Evolutionary conservation across 2,888 invertebrate species (phyloP).

Genomic region (Cephus nigrinus): DNA sequence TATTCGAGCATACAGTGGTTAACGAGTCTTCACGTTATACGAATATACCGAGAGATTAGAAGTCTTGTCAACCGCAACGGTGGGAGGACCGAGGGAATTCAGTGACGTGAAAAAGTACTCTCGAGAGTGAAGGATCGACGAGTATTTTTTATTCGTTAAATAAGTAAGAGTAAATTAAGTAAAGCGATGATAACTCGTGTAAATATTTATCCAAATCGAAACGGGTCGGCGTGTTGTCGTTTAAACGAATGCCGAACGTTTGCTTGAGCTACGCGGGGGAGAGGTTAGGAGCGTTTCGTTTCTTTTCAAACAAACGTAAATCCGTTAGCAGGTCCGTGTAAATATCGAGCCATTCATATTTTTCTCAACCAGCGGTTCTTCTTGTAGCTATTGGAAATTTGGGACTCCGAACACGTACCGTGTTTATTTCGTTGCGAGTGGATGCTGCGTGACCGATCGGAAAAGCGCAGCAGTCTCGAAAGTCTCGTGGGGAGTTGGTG

Average conservation of each 20-base stretch:
- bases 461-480: background rate
- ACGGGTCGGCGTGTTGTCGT: background rate
- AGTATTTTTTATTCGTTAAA: background rate
- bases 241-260: background rate
- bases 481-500: background rate
- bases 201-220: background rate
- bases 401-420: background rate
- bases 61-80: background rate
- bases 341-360: background rate
- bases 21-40: background rate
- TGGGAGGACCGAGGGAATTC: background rate
- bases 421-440: constrained; percentile 20
- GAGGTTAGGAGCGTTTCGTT: background rate
- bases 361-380: background rate
- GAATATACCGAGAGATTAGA: background rate
- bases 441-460: constrained; percentile 1
- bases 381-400: background rate
- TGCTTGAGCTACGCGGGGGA: background rate
- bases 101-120: background rate
- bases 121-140: background rate
- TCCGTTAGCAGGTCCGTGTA: background rate
- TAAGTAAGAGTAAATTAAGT: background rate
- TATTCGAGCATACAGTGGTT: background rate
- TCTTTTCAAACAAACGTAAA: background rate
- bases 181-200: background rate